phyloP scores from a whole-genome alignment of 2,113 vertebrate genomes.

The Carlito syrichta region DNA sequence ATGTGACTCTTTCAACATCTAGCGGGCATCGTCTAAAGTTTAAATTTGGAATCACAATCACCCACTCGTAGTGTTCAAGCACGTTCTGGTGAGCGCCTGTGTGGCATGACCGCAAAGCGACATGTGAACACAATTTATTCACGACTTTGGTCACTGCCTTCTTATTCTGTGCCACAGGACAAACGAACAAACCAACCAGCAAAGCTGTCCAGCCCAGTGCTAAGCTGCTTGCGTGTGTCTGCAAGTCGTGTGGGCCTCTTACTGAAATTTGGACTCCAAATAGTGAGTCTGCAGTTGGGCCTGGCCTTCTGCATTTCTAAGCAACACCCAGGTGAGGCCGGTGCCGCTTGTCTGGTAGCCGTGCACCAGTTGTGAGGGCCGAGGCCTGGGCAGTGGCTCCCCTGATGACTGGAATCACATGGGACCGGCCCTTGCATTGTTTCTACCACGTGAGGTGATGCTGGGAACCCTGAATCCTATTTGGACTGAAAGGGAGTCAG shows the following conservation, averaged over 20 bases:
- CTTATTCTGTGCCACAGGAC: not conserved
- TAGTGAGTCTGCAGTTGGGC: not conserved
- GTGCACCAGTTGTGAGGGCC: not conserved
- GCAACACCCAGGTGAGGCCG: not conserved
- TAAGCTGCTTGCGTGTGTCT: not conserved
- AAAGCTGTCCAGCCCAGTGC: not conserved
- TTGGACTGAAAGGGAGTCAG: not conserved
- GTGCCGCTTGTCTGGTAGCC: fast-evolving
- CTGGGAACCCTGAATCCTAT: not conserved
- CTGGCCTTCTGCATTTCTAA: not conserved
- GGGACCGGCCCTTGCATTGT: not conserved
- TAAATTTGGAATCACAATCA: not conserved
- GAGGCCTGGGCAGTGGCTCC: not conserved
- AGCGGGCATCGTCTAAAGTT: not conserved
- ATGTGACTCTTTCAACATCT: not conserved
- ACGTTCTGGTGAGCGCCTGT: not conserved
- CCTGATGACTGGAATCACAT: not conserved
- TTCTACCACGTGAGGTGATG: not conserved
- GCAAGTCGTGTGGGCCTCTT: not conserved
- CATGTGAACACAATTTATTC: too few species aligned
- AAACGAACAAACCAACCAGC: not conserved
- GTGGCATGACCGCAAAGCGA: too few species aligned
- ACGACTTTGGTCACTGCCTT: too few species aligned
- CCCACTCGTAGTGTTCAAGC: not conserved
- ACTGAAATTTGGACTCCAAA: not conserved